These are phyloP conservation scores for Ganaspis sp. DNA, from an alignment of 1,140 invertebrate genomes.

Conservation along the genomic window DNA sequence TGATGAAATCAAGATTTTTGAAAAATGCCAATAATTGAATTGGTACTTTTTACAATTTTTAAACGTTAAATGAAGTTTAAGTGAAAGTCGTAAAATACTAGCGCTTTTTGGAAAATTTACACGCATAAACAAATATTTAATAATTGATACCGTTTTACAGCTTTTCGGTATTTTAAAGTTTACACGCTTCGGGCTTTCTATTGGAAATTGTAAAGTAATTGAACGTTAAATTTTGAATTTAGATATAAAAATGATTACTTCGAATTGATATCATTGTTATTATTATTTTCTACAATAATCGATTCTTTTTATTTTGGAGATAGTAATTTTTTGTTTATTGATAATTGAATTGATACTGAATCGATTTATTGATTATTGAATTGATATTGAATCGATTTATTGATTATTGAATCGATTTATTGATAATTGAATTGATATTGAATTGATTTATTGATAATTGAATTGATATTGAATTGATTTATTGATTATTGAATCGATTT, in stretches of 20 bases:
- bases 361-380: too few relatives aligned
- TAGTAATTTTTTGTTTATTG: too few relatives aligned
- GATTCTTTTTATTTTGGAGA: too few relatives aligned
- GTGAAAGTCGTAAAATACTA: background rate
- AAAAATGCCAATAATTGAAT: background rate
- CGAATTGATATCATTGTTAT: background rate
- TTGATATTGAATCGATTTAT: too few relatives aligned
- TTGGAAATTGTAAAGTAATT: background rate
- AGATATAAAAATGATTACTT: background rate
- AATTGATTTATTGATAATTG: too few relatives aligned
- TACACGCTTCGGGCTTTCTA: slow-evolving; percentile 6
- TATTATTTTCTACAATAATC: too few relatives aligned
- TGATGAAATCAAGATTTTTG: too few relatives aligned
- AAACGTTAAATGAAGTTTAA: background rate
- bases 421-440: too few relatives aligned
- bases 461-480: too few relatives aligned
- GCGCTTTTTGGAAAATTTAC: background rate
- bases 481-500: too few relatives aligned
- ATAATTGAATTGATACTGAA: too few relatives aligned
- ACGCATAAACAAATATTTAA: slow-evolving; percentile 5
- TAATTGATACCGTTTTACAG: background rate
- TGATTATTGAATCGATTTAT: too few relatives aligned
- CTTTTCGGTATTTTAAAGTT: slow-evolving; percentile 13
- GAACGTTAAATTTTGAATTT: background rate
- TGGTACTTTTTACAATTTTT: background rate